Evolutionary conservation across 2,888 invertebrate genomes (phyloP), one percentile per base, ranked within the genome.

Genomic region (Galerucella nymphaeae): DNA sequence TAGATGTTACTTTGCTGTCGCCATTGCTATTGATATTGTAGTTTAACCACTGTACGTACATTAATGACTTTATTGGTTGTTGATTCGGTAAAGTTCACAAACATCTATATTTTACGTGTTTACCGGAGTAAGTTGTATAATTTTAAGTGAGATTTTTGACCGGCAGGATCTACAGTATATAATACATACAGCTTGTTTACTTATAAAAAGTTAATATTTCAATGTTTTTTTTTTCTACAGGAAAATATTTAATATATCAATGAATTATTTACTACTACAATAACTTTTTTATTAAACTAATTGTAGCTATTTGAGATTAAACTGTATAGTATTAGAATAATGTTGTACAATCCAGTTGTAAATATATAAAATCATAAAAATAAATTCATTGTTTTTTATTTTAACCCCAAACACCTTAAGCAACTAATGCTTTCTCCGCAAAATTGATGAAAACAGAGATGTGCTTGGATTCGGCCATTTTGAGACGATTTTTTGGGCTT

Each of bases 301-400:
- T 84, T 83, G 84, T 84, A 85, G 84, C 82, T 84, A 84, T 85
- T 85, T 80, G 81, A 83, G 82, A 83, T 84, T 77, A 82, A 84
- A 85, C 83, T 86, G 86, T 86, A 87, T 86, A 87, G 86, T 86
- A 86, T 85, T 84, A 85, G 84, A 83, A 83, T 84, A 85, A 84
- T 84, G 83, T 80, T 85, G 85, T 86, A 86, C 84, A 85, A 86
- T 85, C 85, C 85, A 82, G 86, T 85, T 87, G 87, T 87, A 87
- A 87, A 86, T 87, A 87, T 85, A 86, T 76, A 77, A 76, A 75
- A 62, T 71, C 66, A 64, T 72, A 76, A 75, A 76, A 72, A 55
- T 59, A 10, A 41, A n/a, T 70, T 61, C 10, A 57, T 61, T 71
- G 14, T 61, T 67, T 61, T 55, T 16, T 42, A 23, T 55, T 53